Evolutionary conservation across 2,888 invertebrate genomes (phyloP).

Genomic region (Caenorhabditis uteleia): DNA sequence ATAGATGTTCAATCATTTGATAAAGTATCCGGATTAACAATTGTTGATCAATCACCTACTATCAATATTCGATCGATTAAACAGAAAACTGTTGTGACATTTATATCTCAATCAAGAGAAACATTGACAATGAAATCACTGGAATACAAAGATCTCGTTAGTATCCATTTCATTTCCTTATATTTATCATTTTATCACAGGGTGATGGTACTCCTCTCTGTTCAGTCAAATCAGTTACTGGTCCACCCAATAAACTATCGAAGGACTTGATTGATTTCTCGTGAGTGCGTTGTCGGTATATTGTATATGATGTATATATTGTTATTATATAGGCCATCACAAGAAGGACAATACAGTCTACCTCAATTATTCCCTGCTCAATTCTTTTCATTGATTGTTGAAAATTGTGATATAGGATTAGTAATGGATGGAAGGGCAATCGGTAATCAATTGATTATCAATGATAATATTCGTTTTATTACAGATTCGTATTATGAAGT

Average conservation of each 20-base stretch:
- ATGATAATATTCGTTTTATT: neutral
- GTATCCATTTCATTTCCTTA: neutral
- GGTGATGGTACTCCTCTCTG: conserved; percentile 1
- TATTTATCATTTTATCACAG: neutral
- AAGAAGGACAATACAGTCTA: neutral
- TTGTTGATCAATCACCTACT: neutral
- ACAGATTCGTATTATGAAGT: conserved; percentile 9
- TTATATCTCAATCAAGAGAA: conserved; percentile 5
- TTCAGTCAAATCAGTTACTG: conserved; percentile 5
- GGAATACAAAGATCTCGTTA: neutral
- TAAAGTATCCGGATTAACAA: conserved; percentile 9
- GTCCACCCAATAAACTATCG: conserved; percentile 8
- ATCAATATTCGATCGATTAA: neutral
- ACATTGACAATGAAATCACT: neutral
- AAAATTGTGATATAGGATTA: conserved; percentile 13
- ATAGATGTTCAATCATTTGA: conserved; percentile 5
- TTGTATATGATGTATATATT: too few relatives aligned
- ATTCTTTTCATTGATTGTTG: conserved; percentile 22
- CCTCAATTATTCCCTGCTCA: conserved; percentile 26
- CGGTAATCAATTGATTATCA: neutral
- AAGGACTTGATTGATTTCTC: conserved; percentile 12
- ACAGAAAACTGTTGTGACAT: conserved; percentile 8
- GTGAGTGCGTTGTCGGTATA: neutral
- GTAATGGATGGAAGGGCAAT: neutral
- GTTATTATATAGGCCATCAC: neutral